Conservation (phyloP, 2,888 invertebrate species). For the Mayetiola destructor region DNA sequence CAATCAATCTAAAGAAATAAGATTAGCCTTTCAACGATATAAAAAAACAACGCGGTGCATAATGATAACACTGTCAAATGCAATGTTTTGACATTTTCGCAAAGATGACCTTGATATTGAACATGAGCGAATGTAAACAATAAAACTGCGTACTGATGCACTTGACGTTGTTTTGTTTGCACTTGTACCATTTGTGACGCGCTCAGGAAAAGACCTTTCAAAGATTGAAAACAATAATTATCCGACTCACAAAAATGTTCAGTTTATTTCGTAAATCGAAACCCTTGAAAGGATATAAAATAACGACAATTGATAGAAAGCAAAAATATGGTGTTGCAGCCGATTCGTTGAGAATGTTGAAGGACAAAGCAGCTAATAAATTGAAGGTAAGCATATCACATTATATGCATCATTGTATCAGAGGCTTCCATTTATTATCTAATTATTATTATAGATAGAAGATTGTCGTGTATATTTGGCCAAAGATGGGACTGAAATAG, state of each 20-base stretch:
- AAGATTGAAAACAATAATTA: background rate
- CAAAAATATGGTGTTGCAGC: slow-evolving; percentile 33
- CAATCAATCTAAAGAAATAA: too few relatives aligned
- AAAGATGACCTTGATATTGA: background rate
- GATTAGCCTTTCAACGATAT: too few relatives aligned
- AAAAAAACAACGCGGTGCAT: too few relatives aligned
- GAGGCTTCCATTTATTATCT: slow-evolving; percentile 13
- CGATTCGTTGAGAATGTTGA: slow-evolving; percentile 29
- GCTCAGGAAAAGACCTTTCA: too few relatives aligned
- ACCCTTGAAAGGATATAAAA: slow-evolving; percentile 32
- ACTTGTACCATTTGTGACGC: too few relatives aligned
- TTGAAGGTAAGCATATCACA: slow-evolving; percentile 27
- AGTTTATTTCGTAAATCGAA: slow-evolving; percentile 14
- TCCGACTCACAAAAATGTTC: background rate
- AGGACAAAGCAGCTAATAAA: slow-evolving; percentile 29
- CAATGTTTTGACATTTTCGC: slow-evolving; percentile 5
- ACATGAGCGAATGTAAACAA: background rate
- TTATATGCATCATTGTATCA: background rate
- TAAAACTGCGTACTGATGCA: background rate
- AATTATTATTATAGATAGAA: slow-evolving; percentile 23
- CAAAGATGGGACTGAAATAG: slow-evolving; percentile 54
- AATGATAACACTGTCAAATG: too few relatives aligned
- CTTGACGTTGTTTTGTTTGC: too few relatives aligned
- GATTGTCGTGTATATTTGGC: slow-evolving; percentile 42
- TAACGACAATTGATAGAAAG: slow-evolving; percentile 30